A percentile compares a stretch with the other conserved stretches of the same genome.
phyloP scores from a whole-genome alignment of 2,797 vertebrate species.

The Pseudochromis fuscus region DNA sequence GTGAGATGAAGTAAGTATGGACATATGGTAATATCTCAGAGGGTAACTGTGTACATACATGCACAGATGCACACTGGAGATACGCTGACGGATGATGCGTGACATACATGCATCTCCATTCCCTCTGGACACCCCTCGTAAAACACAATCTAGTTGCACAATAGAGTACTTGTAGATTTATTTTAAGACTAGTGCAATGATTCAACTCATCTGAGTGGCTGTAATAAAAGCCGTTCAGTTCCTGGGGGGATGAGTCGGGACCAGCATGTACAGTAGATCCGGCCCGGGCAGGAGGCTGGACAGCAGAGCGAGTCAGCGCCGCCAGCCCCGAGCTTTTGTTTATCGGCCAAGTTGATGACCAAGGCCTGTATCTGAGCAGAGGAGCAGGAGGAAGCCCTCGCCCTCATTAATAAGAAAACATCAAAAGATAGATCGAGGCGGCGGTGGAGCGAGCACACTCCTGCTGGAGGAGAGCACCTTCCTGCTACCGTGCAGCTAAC shows the following conservation, averaged over 20 bases:
- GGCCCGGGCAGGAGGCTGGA: slow-evolving; percentile 34
- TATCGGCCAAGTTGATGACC: slow-evolving; percentile 36
- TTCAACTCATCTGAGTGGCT: slow-evolving; percentile 73
- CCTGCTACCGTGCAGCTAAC: slow-evolving; percentile 45
- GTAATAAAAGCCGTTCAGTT: slow-evolving; percentile 55
- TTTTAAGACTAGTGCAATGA: slow-evolving; percentile 69
- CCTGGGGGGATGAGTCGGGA: slow-evolving; percentile 36
- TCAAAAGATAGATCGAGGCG: slow-evolving; percentile 53
- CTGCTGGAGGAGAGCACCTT: slow-evolving; percentile 49
- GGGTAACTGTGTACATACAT: slow-evolving; percentile 29
- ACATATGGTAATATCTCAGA: slow-evolving; percentile 51
- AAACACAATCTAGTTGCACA: slow-evolving; percentile 49
- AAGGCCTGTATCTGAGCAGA: slow-evolving; percentile 18
- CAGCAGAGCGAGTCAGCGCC: slow-evolving; percentile 30
- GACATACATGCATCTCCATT: slow-evolving; percentile 40
- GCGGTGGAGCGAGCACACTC: slow-evolving; percentile 14
- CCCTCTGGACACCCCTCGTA: slow-evolving; percentile 26
- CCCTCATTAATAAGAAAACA: slow-evolving; percentile 69
- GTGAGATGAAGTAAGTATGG: slow-evolving; percentile 26
- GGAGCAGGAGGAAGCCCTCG: slow-evolving; percentile 39
- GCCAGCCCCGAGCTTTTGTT: slow-evolving; percentile 30
- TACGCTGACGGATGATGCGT: slow-evolving; percentile 38
- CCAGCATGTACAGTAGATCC: slow-evolving; percentile 41
- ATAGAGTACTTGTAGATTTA: slow-evolving; percentile 60
- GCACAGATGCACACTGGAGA: slow-evolving; percentile 35